These are phyloP conservation scores for Aethes cnicana DNA, from an alignment of 2,888 invertebrate genomes.

Conservation along the genomic window DNA sequence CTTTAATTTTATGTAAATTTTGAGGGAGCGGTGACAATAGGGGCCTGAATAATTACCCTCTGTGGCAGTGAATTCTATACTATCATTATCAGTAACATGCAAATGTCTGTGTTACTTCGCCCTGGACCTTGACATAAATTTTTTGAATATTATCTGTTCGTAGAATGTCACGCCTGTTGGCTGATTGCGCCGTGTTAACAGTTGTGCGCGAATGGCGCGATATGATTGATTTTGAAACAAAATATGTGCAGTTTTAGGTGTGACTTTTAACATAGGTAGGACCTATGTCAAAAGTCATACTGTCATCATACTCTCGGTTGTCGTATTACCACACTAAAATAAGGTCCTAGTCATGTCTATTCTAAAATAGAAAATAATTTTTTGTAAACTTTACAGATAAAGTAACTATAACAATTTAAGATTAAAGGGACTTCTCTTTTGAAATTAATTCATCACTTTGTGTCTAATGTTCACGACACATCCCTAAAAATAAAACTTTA, in stretches of 20 bases:
- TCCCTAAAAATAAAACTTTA: too few relatives aligned
- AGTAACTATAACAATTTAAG: too few relatives aligned
- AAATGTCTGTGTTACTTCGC: constrained; percentile 42
- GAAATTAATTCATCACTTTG: too few relatives aligned
- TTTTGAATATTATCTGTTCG: constrained; percentile 43
- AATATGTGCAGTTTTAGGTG: constrained; percentile 22
- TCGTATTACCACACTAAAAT: too few relatives aligned
- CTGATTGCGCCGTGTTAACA: constrained; percentile 19
- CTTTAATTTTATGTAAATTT: constrained; percentile 30
- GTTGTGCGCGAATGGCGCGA: constrained; percentile 27
- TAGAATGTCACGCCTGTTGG: constrained; percentile 40
- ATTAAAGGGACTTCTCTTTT: too few relatives aligned
- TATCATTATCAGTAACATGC: constrained; percentile 57
- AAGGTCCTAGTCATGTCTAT: too few relatives aligned
- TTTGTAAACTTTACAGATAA: too few relatives aligned
- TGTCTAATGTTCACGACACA: too few relatives aligned
- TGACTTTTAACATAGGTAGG: neutral
- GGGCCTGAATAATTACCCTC: constrained; percentile 44
- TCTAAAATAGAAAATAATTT: too few relatives aligned
- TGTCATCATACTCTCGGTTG: too few relatives aligned
- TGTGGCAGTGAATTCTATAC: constrained; percentile 38
- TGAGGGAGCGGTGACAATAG: constrained; percentile 41
- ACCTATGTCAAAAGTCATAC: too few relatives aligned
- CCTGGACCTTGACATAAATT: constrained; percentile 66
- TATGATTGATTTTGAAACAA: constrained; percentile 23